phyloP scores from a whole-genome alignment of 2,888 invertebrate genomes.

The Venustoraphidia nigricollis region DNA sequence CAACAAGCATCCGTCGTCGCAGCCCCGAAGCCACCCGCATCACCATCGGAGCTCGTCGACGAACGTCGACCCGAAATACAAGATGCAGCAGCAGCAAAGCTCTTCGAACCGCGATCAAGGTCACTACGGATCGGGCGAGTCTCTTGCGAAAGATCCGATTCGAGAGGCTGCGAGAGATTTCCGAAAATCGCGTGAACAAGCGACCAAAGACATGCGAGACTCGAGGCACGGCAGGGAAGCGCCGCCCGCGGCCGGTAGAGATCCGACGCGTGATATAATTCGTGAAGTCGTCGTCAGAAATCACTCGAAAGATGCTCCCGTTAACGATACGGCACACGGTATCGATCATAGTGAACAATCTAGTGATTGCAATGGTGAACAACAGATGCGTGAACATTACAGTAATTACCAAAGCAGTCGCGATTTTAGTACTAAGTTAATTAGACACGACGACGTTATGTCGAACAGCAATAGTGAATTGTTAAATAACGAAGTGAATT shows the following conservation, averaged over 20 bases:
- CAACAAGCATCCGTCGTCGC: background rate
- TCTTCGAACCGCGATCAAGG: constrained; percentile 15
- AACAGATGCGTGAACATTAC: no score
- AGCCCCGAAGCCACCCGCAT: background rate
- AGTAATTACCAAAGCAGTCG: no score
- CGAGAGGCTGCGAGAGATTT: constrained; percentile 21
- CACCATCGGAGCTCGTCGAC: background rate
- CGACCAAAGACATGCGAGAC: background rate
- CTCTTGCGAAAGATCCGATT: constrained; percentile 17
- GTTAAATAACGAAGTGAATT: no score
- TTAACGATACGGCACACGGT: constrained; percentile 9
- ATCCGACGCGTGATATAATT: no score
- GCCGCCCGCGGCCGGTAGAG: no score
- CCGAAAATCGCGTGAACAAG: constrained; percentile 10
- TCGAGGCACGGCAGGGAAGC: no score
- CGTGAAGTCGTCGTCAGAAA: constrained; percentile 1
- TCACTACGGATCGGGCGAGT: constrained; percentile 15
- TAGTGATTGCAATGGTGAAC: no score
- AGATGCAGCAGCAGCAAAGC: constrained; percentile 11
- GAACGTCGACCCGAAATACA: constrained; percentile 5
- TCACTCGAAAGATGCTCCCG: constrained; percentile 8
- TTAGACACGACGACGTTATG: no score
- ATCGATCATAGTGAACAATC: background rate
- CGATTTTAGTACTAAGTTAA: no score
- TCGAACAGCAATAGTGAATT: no score